Percentiles rank a stretch among this genome's conserved stretches.
phyloP scores from a whole-genome alignment of 2,888 invertebrate species.

The Caenorhabditis sp. region DNA sequence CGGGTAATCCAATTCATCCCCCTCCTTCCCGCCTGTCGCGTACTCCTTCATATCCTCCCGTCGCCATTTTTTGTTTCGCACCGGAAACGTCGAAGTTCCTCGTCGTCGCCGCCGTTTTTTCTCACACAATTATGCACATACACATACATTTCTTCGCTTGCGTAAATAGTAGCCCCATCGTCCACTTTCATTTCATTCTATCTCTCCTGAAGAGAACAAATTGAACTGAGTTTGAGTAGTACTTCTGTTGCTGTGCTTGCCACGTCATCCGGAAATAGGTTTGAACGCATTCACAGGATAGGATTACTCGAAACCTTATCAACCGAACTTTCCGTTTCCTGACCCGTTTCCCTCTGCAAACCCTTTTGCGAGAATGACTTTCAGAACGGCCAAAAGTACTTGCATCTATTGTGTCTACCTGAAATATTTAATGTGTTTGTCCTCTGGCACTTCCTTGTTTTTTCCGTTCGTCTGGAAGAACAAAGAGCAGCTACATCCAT shows the following conservation, averaged over 20 bases:
- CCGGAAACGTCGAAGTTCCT: slow-evolving; percentile 39
- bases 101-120: too few relatives aligned
- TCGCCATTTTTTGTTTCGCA: slow-evolving; percentile 3
- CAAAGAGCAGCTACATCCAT: too few relatives aligned
- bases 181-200: slow-evolving; percentile 4
- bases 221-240: neutral
- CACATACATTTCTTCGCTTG: neutral
- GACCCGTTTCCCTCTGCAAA: too few relatives aligned
- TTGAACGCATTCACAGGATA: slow-evolving; percentile 7
- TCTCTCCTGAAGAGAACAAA: slow-evolving; percentile 3
- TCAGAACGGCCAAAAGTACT: too few relatives aligned
- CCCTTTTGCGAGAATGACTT: too few relatives aligned
- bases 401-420: too few relatives aligned
- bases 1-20: slow-evolving; percentile 41
- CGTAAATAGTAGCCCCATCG: slow-evolving; percentile 6
- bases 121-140: slow-evolving; percentile 49
- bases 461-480: too few relatives aligned
- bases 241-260: neutral
- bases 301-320: slow-evolving; percentile 3
- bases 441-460: slow-evolving; percentile 1
- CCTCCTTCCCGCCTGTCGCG: neutral
- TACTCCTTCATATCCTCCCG: slow-evolving; percentile 7
- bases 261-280: slow-evolving; percentile 52
- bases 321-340: neutral
- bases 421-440: slow-evolving; percentile 9